Percentiles rank a stretch among this genome's conserved stretches.
phyloP scores from a whole-genome alignment of 1,140 invertebrate genomes.

The Drosophila athabasca region DNA sequence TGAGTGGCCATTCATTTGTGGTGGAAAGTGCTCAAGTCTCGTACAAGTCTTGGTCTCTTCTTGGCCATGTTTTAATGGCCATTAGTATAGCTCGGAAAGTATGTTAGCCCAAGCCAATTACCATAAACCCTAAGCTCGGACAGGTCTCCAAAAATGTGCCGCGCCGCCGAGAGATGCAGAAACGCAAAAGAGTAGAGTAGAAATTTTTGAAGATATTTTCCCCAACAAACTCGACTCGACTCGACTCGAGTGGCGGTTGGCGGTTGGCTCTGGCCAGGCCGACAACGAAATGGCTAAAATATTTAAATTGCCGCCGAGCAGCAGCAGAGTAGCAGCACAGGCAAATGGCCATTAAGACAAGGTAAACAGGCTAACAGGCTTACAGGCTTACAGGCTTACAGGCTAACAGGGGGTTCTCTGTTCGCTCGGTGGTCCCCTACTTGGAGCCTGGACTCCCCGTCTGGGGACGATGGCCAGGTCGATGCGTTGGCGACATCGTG shows the following conservation, averaged over 20 bases:
- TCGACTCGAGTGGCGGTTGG: slow-evolving; percentile 20
- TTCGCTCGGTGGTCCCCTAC: slow-evolving; percentile 23
- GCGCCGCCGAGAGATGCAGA: slow-evolving; percentile 25
- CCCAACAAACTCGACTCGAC: slow-evolving; percentile 15
- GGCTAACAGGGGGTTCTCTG: slow-evolving; percentile 19
- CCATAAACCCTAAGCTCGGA: slow-evolving; percentile 6
- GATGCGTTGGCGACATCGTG: slow-evolving; percentile 67
- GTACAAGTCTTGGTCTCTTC: no score
- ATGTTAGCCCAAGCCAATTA: background rate
- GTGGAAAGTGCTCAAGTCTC: no score
- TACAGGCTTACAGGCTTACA: no score
- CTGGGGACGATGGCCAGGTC: slow-evolving; percentile 9
- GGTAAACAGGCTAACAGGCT: slow-evolving; percentile 61
- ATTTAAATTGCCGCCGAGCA: slow-evolving; percentile 67
- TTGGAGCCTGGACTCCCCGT: slow-evolving; percentile 2
- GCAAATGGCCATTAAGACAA: slow-evolving; percentile 69
- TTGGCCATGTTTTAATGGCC: no score
- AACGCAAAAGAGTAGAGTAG: slow-evolving; percentile 68
- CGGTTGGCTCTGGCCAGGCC: slow-evolving; percentile 31
- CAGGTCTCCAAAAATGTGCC: slow-evolving; percentile 22
- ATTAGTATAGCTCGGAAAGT: no score
- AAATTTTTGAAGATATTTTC: slow-evolving; percentile 62
- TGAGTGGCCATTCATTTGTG: background rate
- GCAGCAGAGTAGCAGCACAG: slow-evolving; percentile 26
- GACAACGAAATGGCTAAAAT: slow-evolving; percentile 74